phyloP scores from a whole-genome alignment of 2,888 invertebrate species.

The Tinea pellionella region DNA sequence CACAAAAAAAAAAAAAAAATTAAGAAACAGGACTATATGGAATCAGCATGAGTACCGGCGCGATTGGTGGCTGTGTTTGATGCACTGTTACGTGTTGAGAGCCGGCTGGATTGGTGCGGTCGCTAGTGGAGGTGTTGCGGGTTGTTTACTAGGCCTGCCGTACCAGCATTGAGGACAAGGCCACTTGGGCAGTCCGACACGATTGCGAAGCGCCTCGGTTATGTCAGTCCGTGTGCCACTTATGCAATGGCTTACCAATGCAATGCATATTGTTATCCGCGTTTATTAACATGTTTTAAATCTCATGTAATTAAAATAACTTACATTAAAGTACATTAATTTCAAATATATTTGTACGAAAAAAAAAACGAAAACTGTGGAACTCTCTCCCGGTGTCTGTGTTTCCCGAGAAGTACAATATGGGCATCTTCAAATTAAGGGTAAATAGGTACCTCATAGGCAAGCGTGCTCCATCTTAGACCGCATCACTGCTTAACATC shows the following conservation, averaged over 20 bases:
- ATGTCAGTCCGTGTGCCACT: slow-evolving; percentile 52
- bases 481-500: no score
- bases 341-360: neutral
- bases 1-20: no score
- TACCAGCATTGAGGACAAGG: slow-evolving; percentile 40
- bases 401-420: no score
- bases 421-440: no score
- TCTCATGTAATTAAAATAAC: neutral
- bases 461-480: no score
- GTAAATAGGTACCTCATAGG: no score
- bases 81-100: neutral
- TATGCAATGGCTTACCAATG: slow-evolving; percentile 57
- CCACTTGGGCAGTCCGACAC: slow-evolving; percentile 26
- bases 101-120: neutral
- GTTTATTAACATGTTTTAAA: neutral
- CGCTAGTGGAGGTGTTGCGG: neutral
- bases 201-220: slow-evolving; percentile 11
- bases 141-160: neutral
- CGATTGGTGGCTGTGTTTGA: neutral
- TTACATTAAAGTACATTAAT: neutral
- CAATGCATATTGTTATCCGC: slow-evolving; percentile 56
- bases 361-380: no score
- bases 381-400: no score
- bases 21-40: neutral
- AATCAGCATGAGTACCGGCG: neutral